These are phyloP conservation scores for Palythoa caribaeorum DNA, from an alignment of 92 coral and sea anemone genomes.

Conservation along the genomic window DNA sequence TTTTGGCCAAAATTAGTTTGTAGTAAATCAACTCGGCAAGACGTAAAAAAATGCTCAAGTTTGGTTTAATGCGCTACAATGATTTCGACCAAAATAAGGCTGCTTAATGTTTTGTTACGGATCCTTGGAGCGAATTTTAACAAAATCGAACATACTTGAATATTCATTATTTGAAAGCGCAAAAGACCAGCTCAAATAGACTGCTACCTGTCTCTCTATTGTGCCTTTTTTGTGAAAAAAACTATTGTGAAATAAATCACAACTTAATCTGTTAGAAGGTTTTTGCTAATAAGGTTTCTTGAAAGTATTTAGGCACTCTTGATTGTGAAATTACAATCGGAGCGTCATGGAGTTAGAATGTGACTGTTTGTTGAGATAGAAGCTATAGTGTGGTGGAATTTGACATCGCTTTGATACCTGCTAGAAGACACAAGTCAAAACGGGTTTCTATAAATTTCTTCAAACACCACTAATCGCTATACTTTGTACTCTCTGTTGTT, in stretches of 20 bases:
- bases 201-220: conserved; percentile 30
- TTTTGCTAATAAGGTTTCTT: not conserved
- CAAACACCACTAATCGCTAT: conserved; percentile 36
- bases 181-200: conserved; percentile 13
- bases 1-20: not conserved
- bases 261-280: not conserved
- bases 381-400: conserved; percentile 40
- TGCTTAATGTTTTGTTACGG: conserved; percentile 39
- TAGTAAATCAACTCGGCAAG: not conserved
- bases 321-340: not conserved
- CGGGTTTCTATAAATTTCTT: conserved; percentile 38
- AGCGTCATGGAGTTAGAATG: not conserved
- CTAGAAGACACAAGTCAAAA: not conserved
- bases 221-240: conserved; percentile 30
- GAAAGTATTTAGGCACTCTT: not conserved
- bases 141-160: conserved; percentile 17
- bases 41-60: not conserved
- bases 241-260: conserved; percentile 1
- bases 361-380: not conserved
- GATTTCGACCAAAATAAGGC: not conserved
- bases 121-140: conserved; percentile 33
- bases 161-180: conserved; percentile 33
- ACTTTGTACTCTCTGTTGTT: conserved; percentile 31
- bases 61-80: conserved; percentile 8
- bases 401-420: conserved; percentile 23